Conservation (phyloP, 2,113 vertebrate genomes). For the Microcebus griseorufus region DNA sequence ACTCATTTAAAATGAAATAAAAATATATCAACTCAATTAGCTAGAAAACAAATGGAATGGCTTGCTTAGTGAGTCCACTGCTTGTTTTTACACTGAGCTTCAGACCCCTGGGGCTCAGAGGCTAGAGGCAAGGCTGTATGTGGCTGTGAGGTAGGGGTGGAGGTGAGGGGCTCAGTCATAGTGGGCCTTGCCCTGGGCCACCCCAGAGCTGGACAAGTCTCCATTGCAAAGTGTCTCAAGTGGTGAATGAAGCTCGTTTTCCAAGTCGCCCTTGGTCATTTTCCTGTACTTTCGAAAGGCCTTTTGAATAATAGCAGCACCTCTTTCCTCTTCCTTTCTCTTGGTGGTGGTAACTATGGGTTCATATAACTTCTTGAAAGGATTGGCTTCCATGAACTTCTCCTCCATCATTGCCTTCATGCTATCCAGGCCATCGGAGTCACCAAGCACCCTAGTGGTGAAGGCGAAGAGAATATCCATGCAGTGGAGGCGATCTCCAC, state of each 20-base stretch:
- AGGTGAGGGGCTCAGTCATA: slow-evolving; percentile 56
- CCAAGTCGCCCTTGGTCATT: slow-evolving; percentile 60
- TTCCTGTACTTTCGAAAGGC: slow-evolving; percentile 90
- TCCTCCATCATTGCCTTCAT: slow-evolving; percentile 95
- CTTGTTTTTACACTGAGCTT: background rate
- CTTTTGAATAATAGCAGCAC: slow-evolving; percentile 91
- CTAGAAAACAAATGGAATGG: background rate
- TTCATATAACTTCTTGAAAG: slow-evolving; percentile 88
- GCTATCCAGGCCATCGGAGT: slow-evolving; percentile 89
- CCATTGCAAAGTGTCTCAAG: slow-evolving; percentile 58
- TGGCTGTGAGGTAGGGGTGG: background rate
- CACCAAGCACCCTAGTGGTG: slow-evolving; percentile 95
- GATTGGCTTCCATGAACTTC: slow-evolving; percentile 92
- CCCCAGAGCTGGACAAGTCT: background rate
- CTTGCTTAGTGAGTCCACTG: background rate
- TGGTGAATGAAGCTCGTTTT: background rate
- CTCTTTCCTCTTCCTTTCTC: slow-evolving; percentile 92
- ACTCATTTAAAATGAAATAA: background rate
- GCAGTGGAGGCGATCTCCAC: slow-evolving; percentile 95
- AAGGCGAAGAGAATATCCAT: slow-evolving; percentile 97
- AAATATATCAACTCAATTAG: background rate
- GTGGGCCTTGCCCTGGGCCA: slow-evolving; percentile 61
- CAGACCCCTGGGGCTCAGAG: background rate
- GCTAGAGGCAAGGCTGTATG: background rate
- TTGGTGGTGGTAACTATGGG: slow-evolving; percentile 95